These are phyloP conservation scores for Pterocles burchelli DNA, from an alignment of 2,113 vertebrate species.

Conservation along the genomic window DNA sequence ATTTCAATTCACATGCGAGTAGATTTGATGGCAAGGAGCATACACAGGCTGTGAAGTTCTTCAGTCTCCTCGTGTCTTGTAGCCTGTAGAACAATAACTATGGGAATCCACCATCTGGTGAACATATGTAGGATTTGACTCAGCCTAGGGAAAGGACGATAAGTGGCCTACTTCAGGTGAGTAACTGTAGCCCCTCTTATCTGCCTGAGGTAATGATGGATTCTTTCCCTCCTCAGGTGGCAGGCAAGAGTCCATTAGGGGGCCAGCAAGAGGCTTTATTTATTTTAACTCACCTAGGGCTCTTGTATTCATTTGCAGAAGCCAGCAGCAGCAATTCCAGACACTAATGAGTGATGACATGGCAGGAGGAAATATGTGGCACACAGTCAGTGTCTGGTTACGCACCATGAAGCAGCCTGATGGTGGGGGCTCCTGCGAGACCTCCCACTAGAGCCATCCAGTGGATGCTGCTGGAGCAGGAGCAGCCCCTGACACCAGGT, in stretches of 20 bases:
- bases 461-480: neutral
- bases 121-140: slow-evolving; percentile 14
- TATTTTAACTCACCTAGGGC: slow-evolving; percentile 17
- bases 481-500: fast-evolving
- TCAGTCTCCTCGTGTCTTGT: neutral
- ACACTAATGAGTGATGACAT: slow-evolving; percentile 16
- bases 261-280: slow-evolving; percentile 11
- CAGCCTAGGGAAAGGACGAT: neutral
- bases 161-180: slow-evolving; percentile 42
- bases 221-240: slow-evolving; percentile 5
- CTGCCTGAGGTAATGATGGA: neutral
- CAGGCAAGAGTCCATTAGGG: neutral
- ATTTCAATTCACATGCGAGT: neutral
- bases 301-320: slow-evolving; percentile 8
- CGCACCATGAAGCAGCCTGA: neutral
- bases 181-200: neutral
- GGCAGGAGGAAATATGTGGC: slow-evolving; percentile 30
- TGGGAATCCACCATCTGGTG: slow-evolving; percentile 20
- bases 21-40: neutral
- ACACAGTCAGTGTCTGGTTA: neutral
- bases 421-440: fast-evolving
- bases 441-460: neutral
- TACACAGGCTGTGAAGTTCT: neutral
- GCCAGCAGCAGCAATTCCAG: neutral
- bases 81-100: neutral